Evolutionary conservation across 2,113 vertebrate species (phyloP).

Genomic region (Hemiscyllium ocellatum): DNA sequence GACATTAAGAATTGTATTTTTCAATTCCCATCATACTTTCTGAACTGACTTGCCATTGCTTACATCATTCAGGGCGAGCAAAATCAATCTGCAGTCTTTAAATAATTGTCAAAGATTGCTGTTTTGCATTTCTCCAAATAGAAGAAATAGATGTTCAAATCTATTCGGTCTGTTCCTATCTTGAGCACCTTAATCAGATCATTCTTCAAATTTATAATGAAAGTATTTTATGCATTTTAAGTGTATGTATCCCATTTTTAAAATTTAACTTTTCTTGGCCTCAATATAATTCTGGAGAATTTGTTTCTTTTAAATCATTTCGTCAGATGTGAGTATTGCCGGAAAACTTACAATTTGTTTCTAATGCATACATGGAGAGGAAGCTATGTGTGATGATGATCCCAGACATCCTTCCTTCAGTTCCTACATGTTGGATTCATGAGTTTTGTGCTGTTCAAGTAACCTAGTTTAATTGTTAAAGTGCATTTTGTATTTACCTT

Average conservation of each 20-base stretch:
- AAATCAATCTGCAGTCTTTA: neutral
- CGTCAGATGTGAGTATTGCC: no score
- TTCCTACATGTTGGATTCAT: neutral
- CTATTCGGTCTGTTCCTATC: neutral
- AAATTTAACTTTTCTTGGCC: neutral
- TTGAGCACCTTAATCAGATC: neutral
- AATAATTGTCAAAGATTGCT: no score
- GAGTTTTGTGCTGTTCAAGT: neutral
- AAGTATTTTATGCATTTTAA: neutral
- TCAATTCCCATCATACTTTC: no score
- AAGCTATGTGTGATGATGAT: neutral
- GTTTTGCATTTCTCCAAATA: neutral
- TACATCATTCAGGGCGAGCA: no score
- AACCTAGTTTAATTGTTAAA: neutral
- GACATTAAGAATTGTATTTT: no score
- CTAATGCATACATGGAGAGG: neutral
- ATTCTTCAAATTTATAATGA: neutral
- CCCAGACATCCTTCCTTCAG: neutral
- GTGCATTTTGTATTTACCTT: neutral
- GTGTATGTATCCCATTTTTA: neutral
- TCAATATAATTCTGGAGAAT: neutral
- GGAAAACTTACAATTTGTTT: no score
- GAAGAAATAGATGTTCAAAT: neutral
- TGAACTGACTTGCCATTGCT: no score
- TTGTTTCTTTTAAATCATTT: no score